Percentiles rank a stretch among this genome's conserved stretches.
phyloP scores from a whole-genome alignment of 2,888 invertebrate species.

The Meghimatium bilineatum region DNA sequence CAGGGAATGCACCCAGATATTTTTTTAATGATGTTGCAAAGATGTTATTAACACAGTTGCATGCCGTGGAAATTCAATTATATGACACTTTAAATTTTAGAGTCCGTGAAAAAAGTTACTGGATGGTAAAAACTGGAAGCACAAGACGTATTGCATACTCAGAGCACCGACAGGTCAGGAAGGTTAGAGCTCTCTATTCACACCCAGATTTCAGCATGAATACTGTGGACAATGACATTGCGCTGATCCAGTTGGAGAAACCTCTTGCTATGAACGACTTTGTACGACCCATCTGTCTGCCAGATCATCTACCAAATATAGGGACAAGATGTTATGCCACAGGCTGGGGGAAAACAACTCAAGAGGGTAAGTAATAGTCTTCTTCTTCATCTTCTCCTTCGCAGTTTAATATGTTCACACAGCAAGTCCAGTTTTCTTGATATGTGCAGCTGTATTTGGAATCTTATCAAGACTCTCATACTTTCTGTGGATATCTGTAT shows the following conservation, averaged over 20 bases:
- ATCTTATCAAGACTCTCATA: too few relatives aligned
- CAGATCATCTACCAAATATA: conserved; percentile 55
- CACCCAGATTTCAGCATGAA: conserved; percentile 58
- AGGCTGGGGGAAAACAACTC: conserved; percentile 67
- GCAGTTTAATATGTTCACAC: too few relatives aligned
- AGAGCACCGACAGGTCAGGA: conserved; percentile 59
- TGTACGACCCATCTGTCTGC: conserved; percentile 67
- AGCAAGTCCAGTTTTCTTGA: too few relatives aligned
- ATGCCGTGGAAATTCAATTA: neutral
- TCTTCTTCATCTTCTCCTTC: too few relatives aligned
- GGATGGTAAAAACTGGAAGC: conserved; percentile 61
- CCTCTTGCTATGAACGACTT: conserved; percentile 67
- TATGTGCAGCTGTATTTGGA: too few relatives aligned
- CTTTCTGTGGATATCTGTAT: too few relatives aligned
- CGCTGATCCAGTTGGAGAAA: conserved; percentile 62
- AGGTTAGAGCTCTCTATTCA: conserved; percentile 56
- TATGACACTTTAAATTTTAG: neutral
- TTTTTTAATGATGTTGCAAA: too few relatives aligned
- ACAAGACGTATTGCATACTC: conserved; percentile 65
- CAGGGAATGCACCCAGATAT: too few relatives aligned
- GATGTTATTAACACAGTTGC: too few relatives aligned
- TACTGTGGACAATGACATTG: conserved; percentile 68
- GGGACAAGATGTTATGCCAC: conserved; percentile 66
- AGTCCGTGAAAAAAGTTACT: conserved; percentile 40
- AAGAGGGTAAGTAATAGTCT: conserved; percentile 55